Evolutionary conservation across 1,140 invertebrate genomes (phyloP), one percentile per base, ranked within the genome.

Genomic region (Branchinecta lindahli): DNA sequence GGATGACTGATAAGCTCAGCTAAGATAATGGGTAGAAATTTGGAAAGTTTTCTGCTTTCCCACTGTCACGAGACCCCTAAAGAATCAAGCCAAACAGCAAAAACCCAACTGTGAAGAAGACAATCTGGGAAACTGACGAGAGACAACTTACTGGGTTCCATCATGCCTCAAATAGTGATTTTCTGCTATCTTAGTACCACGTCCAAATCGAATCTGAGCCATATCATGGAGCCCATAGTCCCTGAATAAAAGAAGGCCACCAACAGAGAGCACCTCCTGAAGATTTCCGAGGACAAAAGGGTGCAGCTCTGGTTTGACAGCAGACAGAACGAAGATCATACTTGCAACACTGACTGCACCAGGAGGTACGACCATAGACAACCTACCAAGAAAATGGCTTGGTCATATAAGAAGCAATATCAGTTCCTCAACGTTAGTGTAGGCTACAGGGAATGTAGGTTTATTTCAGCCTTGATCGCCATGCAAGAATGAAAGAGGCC

Each of bases 161-260:
- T 99, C 97, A 77, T 97, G 95, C 33, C 97, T 80, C 78, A 93
- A 89, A 77, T 99, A 99, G 74, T 97, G 90, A 79, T 98, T 96
- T 33, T 98, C 92, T 8, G 84, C 78, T 71, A 98, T 90, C 80
- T 98, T 97, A 77, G 91, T 87, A 0, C 94, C 94, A 6, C 90
- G 85, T 73, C 92, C 88, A 78, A 98, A 98, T 68, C 96, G 81
- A 4, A 99, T 75, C 79, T 98, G 96, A 4, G 96, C 92, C 87
- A 98, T 91, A 79, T 99, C 97, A 77, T 96, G 94, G n/a, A 94
- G 79, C 0, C 94, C 96, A 80, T 99, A 99, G 81, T 99, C 97
- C 74, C 97, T 81, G 75, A 99, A 93, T 7, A 98, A 78, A 6
- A 99, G 76, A 46, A 90, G 76, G 15, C 94, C 96, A 20, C 88